Conservation (phyloP, 2,113 vertebrate genomes). For the Talpa occidentalis region DNA sequence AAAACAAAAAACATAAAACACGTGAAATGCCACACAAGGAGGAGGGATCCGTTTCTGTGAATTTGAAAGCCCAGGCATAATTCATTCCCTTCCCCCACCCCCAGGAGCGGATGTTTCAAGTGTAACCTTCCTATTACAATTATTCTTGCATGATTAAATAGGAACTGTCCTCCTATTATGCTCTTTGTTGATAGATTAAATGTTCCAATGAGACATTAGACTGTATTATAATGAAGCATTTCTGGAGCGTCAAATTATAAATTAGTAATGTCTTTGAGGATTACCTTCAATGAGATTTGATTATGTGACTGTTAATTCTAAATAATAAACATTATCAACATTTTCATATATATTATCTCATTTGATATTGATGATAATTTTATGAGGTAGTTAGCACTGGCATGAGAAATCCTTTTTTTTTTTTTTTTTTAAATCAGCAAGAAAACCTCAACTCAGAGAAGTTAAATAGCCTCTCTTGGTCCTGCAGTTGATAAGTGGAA, state of each 20-base stretch:
- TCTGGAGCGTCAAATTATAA: conserved; percentile 66
- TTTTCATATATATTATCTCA: conserved; percentile 38
- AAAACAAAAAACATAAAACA: not conserved
- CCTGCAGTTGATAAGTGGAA: not conserved
- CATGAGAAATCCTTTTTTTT: conserved; percentile 32
- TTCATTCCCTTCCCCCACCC: not conserved
- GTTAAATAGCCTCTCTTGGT: not conserved
- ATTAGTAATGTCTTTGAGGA: conserved; percentile 68
- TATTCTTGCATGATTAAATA: conserved; percentile 76
- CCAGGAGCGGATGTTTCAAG: conserved; percentile 53
- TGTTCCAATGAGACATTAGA: conserved; percentile 68
- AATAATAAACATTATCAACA: conserved; percentile 55
- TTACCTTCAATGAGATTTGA: conserved; percentile 72
- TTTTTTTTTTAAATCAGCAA: not conserved
- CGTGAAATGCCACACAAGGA: conserved; percentile 58
- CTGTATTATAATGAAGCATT: conserved; percentile 61
- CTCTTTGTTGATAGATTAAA: conserved; percentile 76
- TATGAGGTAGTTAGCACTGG: not conserved
- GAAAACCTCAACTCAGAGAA: conserved; percentile 28
- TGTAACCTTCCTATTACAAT: conserved; percentile 71
- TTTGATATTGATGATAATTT: conserved; percentile 40
- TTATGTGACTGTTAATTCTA: conserved; percentile 64
- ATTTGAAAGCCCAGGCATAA: conserved; percentile 45
- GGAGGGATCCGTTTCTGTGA: conserved; percentile 39
- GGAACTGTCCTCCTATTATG: conserved; percentile 51